Evolutionary conservation across 2,113 vertebrate genomes (phyloP), one percentile per base, ranked within the genome.

Genomic region (Sander vitreus): DNA sequence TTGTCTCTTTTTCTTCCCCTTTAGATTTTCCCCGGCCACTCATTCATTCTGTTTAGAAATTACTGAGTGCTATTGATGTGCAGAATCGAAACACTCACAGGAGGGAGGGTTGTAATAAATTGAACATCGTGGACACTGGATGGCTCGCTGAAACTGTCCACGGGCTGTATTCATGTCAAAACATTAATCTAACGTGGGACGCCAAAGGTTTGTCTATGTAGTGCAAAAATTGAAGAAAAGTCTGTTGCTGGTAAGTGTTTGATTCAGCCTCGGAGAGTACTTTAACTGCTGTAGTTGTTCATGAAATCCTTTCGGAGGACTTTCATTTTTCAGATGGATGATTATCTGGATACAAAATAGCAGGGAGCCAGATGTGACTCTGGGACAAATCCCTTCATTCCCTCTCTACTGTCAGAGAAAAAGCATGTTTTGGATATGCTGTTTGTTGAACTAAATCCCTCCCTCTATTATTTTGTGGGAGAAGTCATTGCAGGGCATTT

Each of bases 311-410:
- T 70, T 89, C 79, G 16, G 85, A 88, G 71, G 79, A 84, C 69
- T 51, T 83, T 57, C 66, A 83, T 91, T 89, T 89, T 91, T 88
- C 83, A 80, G 84, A 84, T 81, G 81, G 60, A 81, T 79, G 80
- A 85, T 62, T 82, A 81, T 84, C 73, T 77, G 85, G 79, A 55
- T 73, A 36, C 64, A 67, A 75, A 86, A 87, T 45, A 30, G 25
- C 14, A 62, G 27, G 39, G 63, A 79, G 92, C 80, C 87, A 92
- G 89, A 89, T 90, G 88, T 79, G 84, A 89, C 83, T 74, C 79
- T 86, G 85, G 69, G 78, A 81, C 78, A 74, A 50, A 60, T 84
- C 78, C 63, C 47, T 78, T 78, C 60, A 57, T 76, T 84, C 70
- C 25, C 65, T 74, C 84, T 67, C 43, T 48, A 6, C 48, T 60